phyloP scores from a whole-genome alignment of 1,140 invertebrate genomes.

The Heliconius himera region DNA sequence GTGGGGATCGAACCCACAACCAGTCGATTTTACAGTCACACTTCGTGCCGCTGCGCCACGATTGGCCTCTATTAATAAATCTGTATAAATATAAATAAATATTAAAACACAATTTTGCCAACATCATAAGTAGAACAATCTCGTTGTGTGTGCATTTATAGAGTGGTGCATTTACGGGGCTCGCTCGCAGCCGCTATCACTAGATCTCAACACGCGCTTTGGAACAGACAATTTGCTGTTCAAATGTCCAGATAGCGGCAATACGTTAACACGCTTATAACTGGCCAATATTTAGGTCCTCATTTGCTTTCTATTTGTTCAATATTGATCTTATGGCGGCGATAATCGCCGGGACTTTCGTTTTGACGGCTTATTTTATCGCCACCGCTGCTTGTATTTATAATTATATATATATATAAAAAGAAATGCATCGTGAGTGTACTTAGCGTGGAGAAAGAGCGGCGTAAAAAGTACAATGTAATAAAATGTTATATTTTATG shows the following conservation, averaged over 20 bases:
- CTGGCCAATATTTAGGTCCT: slow-evolving; percentile 22
- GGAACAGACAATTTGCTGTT: slow-evolving; percentile 48
- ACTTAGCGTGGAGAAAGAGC: not conserved
- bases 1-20: no score
- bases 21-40: no score
- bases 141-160: slow-evolving; percentile 43
- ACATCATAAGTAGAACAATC: slow-evolving; percentile 16
- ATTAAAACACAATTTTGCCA: not conserved
- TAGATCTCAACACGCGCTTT: slow-evolving; percentile 47
- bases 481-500: no score
- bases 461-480: not conserved
- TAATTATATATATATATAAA: not conserved
- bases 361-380: not conserved
- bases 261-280: slow-evolving; percentile 44
- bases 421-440: not conserved
- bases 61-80: no score
- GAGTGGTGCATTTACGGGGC: slow-evolving; percentile 46
- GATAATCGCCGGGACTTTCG: slow-evolving; percentile 1
- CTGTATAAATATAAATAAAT: no score
- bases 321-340: not conserved
- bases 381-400: not conserved
- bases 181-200: slow-evolving; percentile 45
- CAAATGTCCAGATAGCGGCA: slow-evolving; percentile 45
- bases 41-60: no score
- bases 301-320: slow-evolving; percentile 32